Percentiles rank a stretch among this genome's conserved stretches.
Evolutionary conservation across 2,113 vertebrate species (phyloP).

Genomic region (Cochlearius cochlearius): DNA sequence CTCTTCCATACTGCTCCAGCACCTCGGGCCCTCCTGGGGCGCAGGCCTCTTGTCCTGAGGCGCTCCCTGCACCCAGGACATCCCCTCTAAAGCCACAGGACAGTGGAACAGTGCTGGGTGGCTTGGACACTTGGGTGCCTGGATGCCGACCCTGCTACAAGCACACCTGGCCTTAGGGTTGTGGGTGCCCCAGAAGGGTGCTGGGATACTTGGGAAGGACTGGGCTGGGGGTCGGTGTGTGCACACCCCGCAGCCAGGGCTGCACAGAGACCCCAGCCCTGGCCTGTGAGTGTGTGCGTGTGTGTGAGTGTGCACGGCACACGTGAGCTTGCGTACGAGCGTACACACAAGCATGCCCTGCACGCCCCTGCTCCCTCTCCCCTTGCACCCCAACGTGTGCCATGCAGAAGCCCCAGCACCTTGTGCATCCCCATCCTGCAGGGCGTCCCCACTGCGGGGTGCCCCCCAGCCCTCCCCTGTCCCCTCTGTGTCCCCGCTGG

Average conservation of each 20-base stretch:
- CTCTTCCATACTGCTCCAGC: neutral
- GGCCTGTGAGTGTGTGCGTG: neutral
- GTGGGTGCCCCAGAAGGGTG: neutral
- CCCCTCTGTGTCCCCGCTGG: neutral
- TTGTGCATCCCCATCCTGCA: too few relatives aligned
- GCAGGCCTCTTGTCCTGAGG: fast-evolving
- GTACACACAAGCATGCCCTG: fast-evolving
- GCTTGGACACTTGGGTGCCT: neutral
- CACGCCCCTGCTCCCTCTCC: fast-evolving
- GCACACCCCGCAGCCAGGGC: neutral
- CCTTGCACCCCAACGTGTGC: neutral
- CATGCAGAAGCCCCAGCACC: neutral
- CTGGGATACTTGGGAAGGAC: neutral
- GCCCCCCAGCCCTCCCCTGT: neutral
- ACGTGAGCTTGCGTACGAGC: fast-evolving
- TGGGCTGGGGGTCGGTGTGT: too few relatives aligned
- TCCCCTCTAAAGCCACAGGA: neutral
- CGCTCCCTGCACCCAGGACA: neutral
- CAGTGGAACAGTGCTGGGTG: neutral
- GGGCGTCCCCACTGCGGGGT: fast-evolving
- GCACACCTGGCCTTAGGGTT: neutral
- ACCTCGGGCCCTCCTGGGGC: neutral
- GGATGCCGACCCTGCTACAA: neutral
- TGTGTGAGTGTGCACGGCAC: neutral
- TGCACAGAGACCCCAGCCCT: neutral